Evolutionary conservation across 2,113 vertebrate species (phyloP).

Genomic region (Cynopterus brachyotis): DNA sequence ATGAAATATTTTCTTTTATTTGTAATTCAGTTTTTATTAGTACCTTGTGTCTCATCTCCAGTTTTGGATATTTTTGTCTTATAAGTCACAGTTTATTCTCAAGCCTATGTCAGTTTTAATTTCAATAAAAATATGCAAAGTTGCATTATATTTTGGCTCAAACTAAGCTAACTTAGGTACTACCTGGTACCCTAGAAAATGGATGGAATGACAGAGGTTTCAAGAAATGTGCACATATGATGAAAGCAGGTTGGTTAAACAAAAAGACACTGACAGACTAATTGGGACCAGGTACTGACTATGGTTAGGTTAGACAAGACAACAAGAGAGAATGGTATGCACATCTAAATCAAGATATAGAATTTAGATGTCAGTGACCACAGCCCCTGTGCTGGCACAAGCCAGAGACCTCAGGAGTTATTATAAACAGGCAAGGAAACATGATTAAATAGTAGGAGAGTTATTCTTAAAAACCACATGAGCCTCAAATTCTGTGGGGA

Average conservation of each 20-base stretch:
- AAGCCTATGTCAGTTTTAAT: not conserved
- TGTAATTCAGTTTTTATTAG: conserved; percentile 14
- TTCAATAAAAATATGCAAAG: not conserved
- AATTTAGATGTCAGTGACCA: not conserved
- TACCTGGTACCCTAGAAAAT: not conserved
- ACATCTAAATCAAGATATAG: not conserved
- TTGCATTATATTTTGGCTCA: not conserved
- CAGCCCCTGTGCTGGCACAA: not conserved
- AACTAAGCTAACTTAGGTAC: not conserved
- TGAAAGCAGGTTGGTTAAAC: not conserved
- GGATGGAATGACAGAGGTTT: not conserved
- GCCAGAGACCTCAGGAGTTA: not conserved
- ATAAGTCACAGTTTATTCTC: conserved; percentile 28
- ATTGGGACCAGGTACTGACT: not conserved
- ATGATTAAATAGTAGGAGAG: not conserved
- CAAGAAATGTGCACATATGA: not conserved
- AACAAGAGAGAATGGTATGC: not conserved
- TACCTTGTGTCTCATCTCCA: not conserved
- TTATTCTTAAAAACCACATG: not conserved
- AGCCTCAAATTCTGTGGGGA: not conserved
- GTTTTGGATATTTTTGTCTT: not conserved
- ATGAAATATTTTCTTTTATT: not conserved
- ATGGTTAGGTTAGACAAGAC: not conserved
- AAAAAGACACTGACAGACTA: not conserved
- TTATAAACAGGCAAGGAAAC: not conserved